Evolutionary conservation across 2,888 invertebrate genomes (phyloP), one percentile per base, ranked within the genome.

Genomic region (Trachelus troglodyta): DNA sequence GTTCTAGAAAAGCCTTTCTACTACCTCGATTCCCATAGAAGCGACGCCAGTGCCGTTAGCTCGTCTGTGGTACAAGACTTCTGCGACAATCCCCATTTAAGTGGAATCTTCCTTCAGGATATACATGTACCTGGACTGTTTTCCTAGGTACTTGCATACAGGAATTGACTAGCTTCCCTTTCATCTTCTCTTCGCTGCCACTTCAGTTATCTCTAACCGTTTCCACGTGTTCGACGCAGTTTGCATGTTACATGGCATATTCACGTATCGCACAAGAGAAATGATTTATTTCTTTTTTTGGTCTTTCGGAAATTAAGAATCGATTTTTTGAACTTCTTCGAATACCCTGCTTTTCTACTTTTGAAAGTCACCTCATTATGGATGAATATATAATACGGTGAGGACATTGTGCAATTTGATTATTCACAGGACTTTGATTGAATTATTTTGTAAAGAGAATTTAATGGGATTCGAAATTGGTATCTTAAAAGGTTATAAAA

Each of bases 1-100:
- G 84, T 85, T 83, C 79, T 81, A 81, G 15, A 34, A 73, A 35
- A 79, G 78, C 82, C 80, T 83, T 85, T 82, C 79, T 79, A 83
- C 76, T 81, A 81, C 79, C 81, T 56, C 75, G 56, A 81, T 83
- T 86, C 83, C 75, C 81, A 79, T 77, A 23, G 23, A 56, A 23
- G 23, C 23, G 23, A 56, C 56, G 69, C 75, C 78, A 33, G 76
- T 74, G 35, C 75, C n/a, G 75, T 76, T 75, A 69, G 73, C 79
- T 73, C 56, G 30, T 68, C 56, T 1, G 56, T 40, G 33, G 40
- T 75, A 69, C 69, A 31, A 76, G 37, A 73, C 34, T 33, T 12
- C 11, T n/a, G 35, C 33, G 77, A 74, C 77, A 77, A 77, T 74
- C 56, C 69, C 69, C 77, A 77, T 23, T 30, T 77, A 74, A 69